phyloP scores from a whole-genome alignment of 2,113 vertebrate genomes.

The Silurus glanis region DNA sequence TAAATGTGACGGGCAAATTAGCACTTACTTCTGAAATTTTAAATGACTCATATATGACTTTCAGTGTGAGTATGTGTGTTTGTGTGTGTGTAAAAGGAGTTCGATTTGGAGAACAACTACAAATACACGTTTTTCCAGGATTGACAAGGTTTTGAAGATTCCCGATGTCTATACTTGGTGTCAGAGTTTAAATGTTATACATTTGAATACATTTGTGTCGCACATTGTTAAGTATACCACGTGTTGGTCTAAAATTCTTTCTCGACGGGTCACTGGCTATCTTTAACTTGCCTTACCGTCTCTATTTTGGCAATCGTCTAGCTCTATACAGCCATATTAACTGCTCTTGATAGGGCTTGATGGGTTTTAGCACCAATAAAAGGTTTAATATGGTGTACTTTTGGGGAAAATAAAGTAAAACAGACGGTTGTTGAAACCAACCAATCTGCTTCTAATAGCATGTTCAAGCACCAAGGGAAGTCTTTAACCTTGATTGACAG shows the following conservation, averaged over 20 bases:
- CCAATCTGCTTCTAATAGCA: neutral
- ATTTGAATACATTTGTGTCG: neutral
- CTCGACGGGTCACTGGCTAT: slow-evolving; percentile 32
- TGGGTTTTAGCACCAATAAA: neutral
- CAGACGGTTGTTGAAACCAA: neutral
- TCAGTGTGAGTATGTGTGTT: neutral
- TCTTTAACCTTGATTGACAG: slow-evolving; percentile 40
- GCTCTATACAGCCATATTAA: neutral
- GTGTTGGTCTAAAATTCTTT: slow-evolving; percentile 38
- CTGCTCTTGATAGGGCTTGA: neutral
- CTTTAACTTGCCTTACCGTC: slow-evolving; percentile 33
- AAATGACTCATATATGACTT: neutral
- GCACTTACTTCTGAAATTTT: neutral
- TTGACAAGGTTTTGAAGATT: neutral
- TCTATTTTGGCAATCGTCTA: slow-evolving; percentile 16
- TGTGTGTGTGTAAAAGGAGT: neutral
- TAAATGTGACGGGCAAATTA: neutral
- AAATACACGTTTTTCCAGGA: neutral
- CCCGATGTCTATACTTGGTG: neutral
- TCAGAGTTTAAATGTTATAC: neutral
- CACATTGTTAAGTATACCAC: neutral
- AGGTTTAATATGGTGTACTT: neutral
- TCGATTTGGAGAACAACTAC: neutral
- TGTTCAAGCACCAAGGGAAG: slow-evolving; percentile 17
- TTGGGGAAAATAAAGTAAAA: neutral